Base-by-base conservation (phyloP, 2,113 vertebrate species). In the Phylloscopus trochilus region DNA sequence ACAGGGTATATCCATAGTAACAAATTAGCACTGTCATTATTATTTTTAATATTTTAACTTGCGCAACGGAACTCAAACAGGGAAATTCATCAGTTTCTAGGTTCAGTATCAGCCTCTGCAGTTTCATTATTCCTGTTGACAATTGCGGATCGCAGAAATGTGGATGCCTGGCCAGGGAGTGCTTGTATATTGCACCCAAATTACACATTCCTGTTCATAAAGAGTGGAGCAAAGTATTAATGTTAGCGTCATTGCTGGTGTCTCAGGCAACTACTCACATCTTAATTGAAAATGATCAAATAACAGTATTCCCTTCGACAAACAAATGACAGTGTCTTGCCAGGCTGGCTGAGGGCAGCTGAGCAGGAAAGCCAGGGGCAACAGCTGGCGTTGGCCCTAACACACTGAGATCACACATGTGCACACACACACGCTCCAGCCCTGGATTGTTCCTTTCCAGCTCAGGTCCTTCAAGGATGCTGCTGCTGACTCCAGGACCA, bases 61-160 rank as follows among this genome's bases (percentile, higher is more conserved):
- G 81, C 47, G 63, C 91, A 79, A 83, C 7, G 0, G 7, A 90
- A 95, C 81, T 92, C 85, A 84, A 87, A 92, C 6, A 73, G 82
- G 73, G 73, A 90, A 97, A 93, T 82, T 95, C 87, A 66, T 97
- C 95, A 83, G 83, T 92, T 96, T 94, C 72, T 88, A 92, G 94
- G 93, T 95, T 97, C 63, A 85, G 84, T 46, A 75, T 74, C 91
- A 94, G 92, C 90, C 96, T 97, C 96, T 96, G 95, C 94, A 94
- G 90, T 96, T 97, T 97, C 97, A 96, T 98, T 97, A 98, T 97
- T 97, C 93, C 95, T 97, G 95, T 97, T 97, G 97, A 97, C 98
- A 96, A 97, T 97, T 98, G 98, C 31, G 51, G 90, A 98, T 76
- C 9, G 8, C 75, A 96, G 79, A 95, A 97, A 80, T 74, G 95